Base-by-base conservation (phyloP, 1,140 invertebrate genomes). In the Achatina immaculata region DNA sequence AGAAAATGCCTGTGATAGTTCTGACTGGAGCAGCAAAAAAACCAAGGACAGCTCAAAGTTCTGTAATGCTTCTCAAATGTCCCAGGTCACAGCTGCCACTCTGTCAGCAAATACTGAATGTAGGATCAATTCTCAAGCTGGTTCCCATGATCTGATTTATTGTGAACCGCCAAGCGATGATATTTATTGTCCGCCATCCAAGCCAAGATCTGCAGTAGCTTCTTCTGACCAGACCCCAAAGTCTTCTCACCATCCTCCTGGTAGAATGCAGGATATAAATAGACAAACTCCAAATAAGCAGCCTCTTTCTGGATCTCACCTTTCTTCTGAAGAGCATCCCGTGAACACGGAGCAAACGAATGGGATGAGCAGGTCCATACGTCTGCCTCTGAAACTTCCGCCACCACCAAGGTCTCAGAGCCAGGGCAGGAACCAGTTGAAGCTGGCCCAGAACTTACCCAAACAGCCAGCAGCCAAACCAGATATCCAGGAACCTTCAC, bases 91-190 rank as follows among this genome's bases (percentile, higher is more conserved):
- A 28, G 28, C 28, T 31, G n/a, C n/a, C 11, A 0, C 9, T 6
- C n/a, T 31, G 58, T 31, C 58, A 14, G 24, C 2, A 55, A 55
- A 21, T 14, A 55, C 48, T 55, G 7, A 7, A 55, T 7, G 48
- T 21, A 55, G 24, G 24, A 34, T 19, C n/a, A 66, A 69, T 42
- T 7, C 36, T 43, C 68, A 7, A 0, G n/a, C 45, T 3, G 28
- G 4, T 43, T 31, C 28, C 9, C 1, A 43, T n/a, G 74, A 34
- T 19, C 55, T 76, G n/a, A 51, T 76, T 19, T 82, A 81, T 73
- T 82, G 80, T 34, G 38, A 78, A 31, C 83, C 83, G 2, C 83
- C 83, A 14, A 7, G 19, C 0, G 80, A 83, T 34, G 79, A 83
- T 38, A 21, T 43, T 16, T 21, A 36, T 1, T 45, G 71, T n/a